Evolutionary conservation across 2,113 vertebrate species (phyloP), one percentile per base, ranked within the genome.

Genomic region (Macrotis lagotis): DNA sequence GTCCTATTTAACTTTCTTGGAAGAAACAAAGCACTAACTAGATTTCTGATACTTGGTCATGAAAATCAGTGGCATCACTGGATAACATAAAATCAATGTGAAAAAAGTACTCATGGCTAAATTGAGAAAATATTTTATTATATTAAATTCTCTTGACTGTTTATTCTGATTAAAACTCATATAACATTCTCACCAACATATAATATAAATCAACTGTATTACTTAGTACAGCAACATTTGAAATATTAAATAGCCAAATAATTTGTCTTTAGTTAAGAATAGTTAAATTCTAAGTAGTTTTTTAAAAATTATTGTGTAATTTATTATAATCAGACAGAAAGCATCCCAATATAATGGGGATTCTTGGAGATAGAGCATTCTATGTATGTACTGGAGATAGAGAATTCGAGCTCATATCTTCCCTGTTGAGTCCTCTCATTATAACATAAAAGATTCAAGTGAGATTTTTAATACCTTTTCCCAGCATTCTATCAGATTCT

Each of bases 321-420:
- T 5, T 31, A 90, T 55, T 94, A 90, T 88, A 94, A 83, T 92
- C 37, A 94, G 49, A 94, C 83, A 91, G 66, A 96, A 93, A 90
- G 90, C 83, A 95, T 89, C 48, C 51, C 91, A 95, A 89, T 53
- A 51, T 59, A 59, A 31, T 28, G 55, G 91, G 91, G 22, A 91
- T 44, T n/a, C n/a, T n/a, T n/a, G n/a, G n/a, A n/a, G n/a, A n/a
- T n/a, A n/a, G n/a, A n/a, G n/a, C n/a, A n/a, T n/a, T n/a, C n/a
- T n/a, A n/a, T n/a, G n/a, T n/a, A n/a, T n/a, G n/a, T n/a, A n/a
- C n/a, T 95, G 74, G 48, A 50, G 26, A 31, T 31, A 59, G 55
- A 59, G n/a, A 16, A 44, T 83, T 83, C 66, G n/a, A 44, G 44
- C 16, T n/a, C 66, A 83, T 66, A 66, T 24, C 66, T 37, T 19